Evolutionary conservation across 2,113 vertebrate genomes (phyloP).

Genomic region (Macquaria ambigua): DNA sequence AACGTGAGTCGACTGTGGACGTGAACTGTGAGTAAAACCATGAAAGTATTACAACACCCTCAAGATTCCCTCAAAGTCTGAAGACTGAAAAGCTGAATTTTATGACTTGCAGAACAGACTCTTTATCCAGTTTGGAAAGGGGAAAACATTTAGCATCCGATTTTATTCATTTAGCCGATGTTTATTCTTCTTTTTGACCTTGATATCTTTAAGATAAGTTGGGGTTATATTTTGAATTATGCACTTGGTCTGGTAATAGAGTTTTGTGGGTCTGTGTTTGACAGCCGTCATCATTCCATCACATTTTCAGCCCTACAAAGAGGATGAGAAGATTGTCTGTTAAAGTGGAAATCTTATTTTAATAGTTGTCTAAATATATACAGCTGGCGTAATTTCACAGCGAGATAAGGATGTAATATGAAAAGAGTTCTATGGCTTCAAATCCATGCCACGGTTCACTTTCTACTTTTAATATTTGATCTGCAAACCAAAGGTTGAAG

Average conservation of each 20-base stretch:
- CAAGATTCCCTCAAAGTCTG: slow-evolving; percentile 24
- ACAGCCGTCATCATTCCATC: slow-evolving; percentile 7
- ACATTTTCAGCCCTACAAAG: slow-evolving; percentile 8
- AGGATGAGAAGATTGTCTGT: not conserved
- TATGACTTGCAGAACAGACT: not conserved
- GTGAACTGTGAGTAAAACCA: slow-evolving; percentile 39
- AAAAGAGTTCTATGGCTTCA: slow-evolving; percentile 17
- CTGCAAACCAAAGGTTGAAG: slow-evolving; percentile 46
- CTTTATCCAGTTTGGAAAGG: not conserved
- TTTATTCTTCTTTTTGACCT: not conserved
- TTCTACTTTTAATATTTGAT: slow-evolving; percentile 42
- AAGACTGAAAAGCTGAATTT: slow-evolving; percentile 1
- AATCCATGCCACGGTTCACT: slow-evolving; percentile 30
- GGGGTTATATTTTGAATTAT: slow-evolving; percentile 17
- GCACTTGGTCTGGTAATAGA: not conserved
- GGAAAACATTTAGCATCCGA: not conserved
- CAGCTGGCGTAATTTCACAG: slow-evolving; percentile 26
- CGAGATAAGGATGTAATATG: slow-evolving; percentile 7
- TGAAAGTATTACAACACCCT: slow-evolving; percentile 33
- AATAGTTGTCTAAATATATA: slow-evolving; percentile 7
- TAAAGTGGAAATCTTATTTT: slow-evolving; percentile 20
- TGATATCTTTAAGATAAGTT: slow-evolving; percentile 3
- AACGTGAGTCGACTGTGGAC: slow-evolving; percentile 46
- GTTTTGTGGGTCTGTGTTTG: slow-evolving; percentile 7
- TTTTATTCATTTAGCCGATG: not conserved